phyloP scores from a whole-genome alignment of 2,113 vertebrate genomes.

The Myiozetetes cayanensis region DNA sequence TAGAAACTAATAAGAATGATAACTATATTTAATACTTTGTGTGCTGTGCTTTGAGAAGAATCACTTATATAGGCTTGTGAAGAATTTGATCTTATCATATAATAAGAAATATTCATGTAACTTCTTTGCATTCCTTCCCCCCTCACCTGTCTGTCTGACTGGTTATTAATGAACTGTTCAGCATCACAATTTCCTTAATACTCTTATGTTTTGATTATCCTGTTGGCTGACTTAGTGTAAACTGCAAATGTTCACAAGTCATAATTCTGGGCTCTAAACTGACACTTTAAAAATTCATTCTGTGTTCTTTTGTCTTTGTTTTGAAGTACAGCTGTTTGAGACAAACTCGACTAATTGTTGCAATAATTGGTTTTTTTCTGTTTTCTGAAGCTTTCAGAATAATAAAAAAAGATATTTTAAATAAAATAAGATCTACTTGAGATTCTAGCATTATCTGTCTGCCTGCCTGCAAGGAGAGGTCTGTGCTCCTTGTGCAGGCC shows the following conservation, averaged over 20 bases:
- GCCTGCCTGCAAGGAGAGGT: background rate
- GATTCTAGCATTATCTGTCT: background rate
- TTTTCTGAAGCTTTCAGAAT: background rate
- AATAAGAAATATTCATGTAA: background rate
- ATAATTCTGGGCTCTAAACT: background rate
- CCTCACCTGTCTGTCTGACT: background rate
- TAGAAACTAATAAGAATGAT: background rate
- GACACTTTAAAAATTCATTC: background rate
- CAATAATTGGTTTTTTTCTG: background rate
- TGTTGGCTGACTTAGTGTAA: background rate
- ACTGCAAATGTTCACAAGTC: background rate
- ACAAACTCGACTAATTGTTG: background rate
- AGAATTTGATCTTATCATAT: background rate
- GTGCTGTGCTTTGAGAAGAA: background rate
- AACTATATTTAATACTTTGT: background rate
- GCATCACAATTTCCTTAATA: background rate
- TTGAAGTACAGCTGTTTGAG: background rate
- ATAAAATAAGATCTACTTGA: background rate
- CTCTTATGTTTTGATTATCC: background rate
- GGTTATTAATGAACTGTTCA: background rate
- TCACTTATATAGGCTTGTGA: background rate
- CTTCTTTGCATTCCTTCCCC: background rate
- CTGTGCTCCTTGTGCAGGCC: background rate
- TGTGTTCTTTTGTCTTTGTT: background rate
- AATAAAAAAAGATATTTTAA: background rate